Base-by-base conservation (phyloP, 1,140 invertebrate genomes). In the Trachymyrmex cornetzi region DNA sequence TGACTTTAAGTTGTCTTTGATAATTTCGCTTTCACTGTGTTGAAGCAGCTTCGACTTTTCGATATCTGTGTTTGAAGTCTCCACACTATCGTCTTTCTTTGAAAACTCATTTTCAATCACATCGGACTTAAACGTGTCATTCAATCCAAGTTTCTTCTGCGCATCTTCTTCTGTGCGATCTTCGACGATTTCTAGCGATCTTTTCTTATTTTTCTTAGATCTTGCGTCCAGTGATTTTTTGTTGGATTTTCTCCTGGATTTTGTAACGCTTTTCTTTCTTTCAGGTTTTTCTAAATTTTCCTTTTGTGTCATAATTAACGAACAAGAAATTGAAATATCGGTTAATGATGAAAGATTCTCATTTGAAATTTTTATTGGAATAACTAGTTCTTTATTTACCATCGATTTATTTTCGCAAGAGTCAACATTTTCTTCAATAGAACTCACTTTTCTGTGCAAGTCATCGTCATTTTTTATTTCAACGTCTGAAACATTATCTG, bases 131-230 rank as follows among this genome's bases (percentile, higher is more conserved):
- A 92, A 79, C 38, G 92, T 92, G 69, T 94, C 91, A 0, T 88
- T 87, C 0, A 93, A 48, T 50, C 79, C 91, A 22, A 44, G 38
- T 27, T 92, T 88, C 0, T 93, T 91, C 0, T 74, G 79, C 0
- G 81, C 50, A 64, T 87, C 48, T 59, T 91, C 87, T 2, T 92
- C 85, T 9, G 48, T 4, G 24, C 4, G 2, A 24, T 77, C 27
- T 22, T 88, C 86, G 0, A 84, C 77, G 5, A 63, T 63, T 11
- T 92, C 86, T 3, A 88, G 12, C 0, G 86, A 85, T 74, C 91
- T 94, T 7, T 91, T 87, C 50, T 94, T 94, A 55, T 88, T 92
- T 66, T 92, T 93, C 55, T 85, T 92, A 0, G 88, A 91, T 22
- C 30, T 85, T 7, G 69, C n/a, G 0, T 53, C 77, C 9, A 92